Conservation (phyloP, 2,113 vertebrate species). For the Ibidorhyncha struthersii region DNA sequence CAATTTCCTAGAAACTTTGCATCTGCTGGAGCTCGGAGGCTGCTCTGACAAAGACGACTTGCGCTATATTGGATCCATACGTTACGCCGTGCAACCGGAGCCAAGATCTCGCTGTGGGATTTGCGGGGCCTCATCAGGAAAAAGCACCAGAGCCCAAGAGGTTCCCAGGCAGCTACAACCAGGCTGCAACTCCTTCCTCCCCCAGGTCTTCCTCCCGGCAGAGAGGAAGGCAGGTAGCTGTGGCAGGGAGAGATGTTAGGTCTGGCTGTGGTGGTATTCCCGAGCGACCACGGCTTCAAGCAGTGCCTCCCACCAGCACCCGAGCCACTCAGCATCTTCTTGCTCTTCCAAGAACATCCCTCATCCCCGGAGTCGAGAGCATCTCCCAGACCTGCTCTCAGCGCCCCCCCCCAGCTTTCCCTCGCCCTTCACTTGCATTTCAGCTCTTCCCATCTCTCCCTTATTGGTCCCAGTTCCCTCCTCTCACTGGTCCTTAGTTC, state of each 20-base stretch:
- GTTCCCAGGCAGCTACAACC: background rate
- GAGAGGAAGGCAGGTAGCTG: background rate
- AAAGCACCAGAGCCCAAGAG: background rate
- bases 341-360: background rate
- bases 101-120: background rate
- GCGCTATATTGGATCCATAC: constrained; percentile 49
- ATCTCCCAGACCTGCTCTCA: background rate
- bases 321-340: background rate
- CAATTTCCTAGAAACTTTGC: constrained; percentile 29
- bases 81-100: background rate
- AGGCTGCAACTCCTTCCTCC: background rate
- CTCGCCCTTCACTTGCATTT: background rate
- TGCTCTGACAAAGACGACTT: background rate
- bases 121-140: background rate
- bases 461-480: background rate
- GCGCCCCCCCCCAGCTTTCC: background rate
- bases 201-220: background rate
- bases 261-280: background rate
- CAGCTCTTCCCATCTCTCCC: background rate
- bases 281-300: background rate
- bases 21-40: constrained; percentile 1
- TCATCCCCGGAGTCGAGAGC: background rate
- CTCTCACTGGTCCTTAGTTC: background rate
- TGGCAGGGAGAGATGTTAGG: background rate
- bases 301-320: background rate